Conservation (phyloP, 2,888 invertebrate species). For the Anarsia innoxiella region DNA sequence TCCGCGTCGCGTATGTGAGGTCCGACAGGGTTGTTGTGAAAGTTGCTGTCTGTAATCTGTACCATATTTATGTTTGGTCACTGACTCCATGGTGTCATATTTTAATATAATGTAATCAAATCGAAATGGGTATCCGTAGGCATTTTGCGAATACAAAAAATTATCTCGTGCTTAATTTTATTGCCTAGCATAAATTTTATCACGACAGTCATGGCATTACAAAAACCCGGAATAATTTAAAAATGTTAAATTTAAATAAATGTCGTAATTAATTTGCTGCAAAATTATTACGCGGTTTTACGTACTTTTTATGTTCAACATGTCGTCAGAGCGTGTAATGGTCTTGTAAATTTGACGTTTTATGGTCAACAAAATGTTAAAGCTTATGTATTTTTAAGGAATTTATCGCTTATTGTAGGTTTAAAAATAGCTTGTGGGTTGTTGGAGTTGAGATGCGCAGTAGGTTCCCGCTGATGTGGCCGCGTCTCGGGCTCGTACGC, state of each 20-base stretch:
- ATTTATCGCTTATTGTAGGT: conserved; percentile 13
- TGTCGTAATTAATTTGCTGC: conserved; percentile 44
- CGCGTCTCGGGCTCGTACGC: background rate
- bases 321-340: conserved; percentile 39
- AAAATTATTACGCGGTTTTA: conserved; percentile 40
- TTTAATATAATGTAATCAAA: no score
- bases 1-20: conserved; percentile 29
- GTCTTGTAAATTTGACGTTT: no score
- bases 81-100: background rate
- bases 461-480: no score
- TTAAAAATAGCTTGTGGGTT: conserved; percentile 5
- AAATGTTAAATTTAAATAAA: conserved; percentile 29
- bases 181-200: no score
- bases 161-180: no score
- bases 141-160: no score
- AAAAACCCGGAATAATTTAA: no score
- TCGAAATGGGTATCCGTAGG: no score
- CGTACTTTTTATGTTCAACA: conserved; percentile 36
- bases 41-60: no score
- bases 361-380: conserved; percentile 36
- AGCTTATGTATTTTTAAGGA: conserved; percentile 32
- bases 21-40: conserved; percentile 21
- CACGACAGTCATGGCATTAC: no score
- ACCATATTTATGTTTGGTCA: conserved; percentile 14
- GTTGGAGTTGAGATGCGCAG: background rate